Conservation (phyloP, 92 coral and sea anemone species). For the Porites evermanni region DNA sequence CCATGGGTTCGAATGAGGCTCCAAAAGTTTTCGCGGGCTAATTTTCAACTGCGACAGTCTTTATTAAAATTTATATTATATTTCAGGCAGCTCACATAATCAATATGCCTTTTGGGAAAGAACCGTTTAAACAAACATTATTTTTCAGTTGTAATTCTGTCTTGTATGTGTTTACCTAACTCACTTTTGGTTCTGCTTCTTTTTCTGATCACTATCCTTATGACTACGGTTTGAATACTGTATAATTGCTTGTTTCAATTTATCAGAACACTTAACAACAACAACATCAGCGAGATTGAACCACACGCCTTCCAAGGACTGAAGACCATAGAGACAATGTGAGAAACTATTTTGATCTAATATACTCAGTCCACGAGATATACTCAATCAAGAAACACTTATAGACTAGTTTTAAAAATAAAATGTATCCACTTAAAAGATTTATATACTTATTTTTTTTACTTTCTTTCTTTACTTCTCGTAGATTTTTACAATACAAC, state of each 20-base stretch:
- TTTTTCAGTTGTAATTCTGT: too few relatives aligned
- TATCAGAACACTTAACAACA: constrained; percentile 31
- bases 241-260: not conserved
- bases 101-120: too few relatives aligned
- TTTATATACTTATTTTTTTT: not conserved
- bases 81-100: too few relatives aligned
- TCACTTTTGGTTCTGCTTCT: not conserved
- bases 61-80: too few relatives aligned
- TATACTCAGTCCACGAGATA: not conserved
- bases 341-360: not conserved
- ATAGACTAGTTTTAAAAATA: too few relatives aligned
- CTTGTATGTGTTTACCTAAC: not conserved
- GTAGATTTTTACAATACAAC: constrained; percentile 39
- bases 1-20: too few relatives aligned
- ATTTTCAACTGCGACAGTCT: too few relatives aligned
- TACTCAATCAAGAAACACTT: not conserved
- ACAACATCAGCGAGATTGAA: constrained; percentile 29
- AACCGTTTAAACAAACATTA: too few relatives aligned
- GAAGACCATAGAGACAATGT: not conserved
- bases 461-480: not conserved
- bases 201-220: not conserved
- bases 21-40: too few relatives aligned
- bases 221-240: not conserved
- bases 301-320: constrained; percentile 19
- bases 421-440: too few relatives aligned